Percentiles rank a stretch among this genome's conserved stretches.
Evolutionary conservation across 2,888 invertebrate genomes (phyloP).

Genomic region (Dolomedes plantarius): DNA sequence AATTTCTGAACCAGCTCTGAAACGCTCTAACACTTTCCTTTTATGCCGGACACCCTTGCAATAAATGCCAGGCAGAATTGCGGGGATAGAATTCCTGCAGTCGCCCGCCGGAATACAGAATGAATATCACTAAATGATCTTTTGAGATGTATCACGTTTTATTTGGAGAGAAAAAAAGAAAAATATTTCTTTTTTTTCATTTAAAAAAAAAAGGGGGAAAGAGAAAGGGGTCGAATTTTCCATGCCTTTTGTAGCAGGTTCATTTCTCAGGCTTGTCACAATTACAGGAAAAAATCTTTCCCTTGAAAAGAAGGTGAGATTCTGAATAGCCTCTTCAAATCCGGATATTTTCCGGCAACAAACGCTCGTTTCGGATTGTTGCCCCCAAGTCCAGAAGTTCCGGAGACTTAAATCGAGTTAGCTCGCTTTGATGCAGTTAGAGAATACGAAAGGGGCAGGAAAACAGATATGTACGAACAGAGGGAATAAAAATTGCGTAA

Average conservation of each 20-base stretch:
- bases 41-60: not conserved
- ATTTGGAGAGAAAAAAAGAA: not conserved
- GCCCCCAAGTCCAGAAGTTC: not conserved
- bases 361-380: slow-evolving; percentile 1
- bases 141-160: slow-evolving; percentile 55
- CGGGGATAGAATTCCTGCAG: slow-evolving; percentile 42
- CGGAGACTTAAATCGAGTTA: slow-evolving; percentile 14
- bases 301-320: not conserved
- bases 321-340: slow-evolving; percentile 30
- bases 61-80: not conserved
- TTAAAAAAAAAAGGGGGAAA: no score
- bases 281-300: slow-evolving; percentile 25
- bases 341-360: slow-evolving; percentile 36
- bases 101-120: slow-evolving; percentile 48
- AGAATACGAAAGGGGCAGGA: not conserved
- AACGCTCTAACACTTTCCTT: no score
- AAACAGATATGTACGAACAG: not conserved
- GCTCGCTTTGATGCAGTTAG: not conserved
- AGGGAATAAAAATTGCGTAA: not conserved
- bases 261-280: slow-evolving; percentile 64
- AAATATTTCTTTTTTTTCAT: slow-evolving; percentile 20
- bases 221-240: slow-evolving; percentile 21
- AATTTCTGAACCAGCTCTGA: no score
- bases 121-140: slow-evolving; percentile 64
- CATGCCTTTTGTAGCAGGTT: slow-evolving; percentile 40